Evolutionary conservation across 2,797 vertebrate species (phyloP).

Genomic region (Acrocephalus scirpaceus): DNA sequence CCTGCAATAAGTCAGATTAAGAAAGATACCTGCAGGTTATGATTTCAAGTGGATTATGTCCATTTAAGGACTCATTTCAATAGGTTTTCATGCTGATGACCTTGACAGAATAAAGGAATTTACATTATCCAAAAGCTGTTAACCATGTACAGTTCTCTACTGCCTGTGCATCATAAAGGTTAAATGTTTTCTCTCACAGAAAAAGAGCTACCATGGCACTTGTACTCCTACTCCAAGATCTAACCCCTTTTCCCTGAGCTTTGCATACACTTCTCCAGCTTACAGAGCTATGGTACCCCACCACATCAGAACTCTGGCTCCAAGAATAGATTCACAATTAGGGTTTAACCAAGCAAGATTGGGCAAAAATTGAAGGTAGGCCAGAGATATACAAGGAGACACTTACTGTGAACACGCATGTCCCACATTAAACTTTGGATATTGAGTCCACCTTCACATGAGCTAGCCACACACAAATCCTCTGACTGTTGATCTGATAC

Average conservation of each 20-base stretch:
- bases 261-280: background rate
- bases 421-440: background rate
- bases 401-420: background rate
- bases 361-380: background rate
- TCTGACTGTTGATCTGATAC: background rate
- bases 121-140: background rate
- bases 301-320: background rate
- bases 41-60: background rate
- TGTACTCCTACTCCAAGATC: background rate
- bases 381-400: background rate
- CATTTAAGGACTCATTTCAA: background rate
- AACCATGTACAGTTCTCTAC: background rate
- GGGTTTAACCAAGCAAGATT: background rate
- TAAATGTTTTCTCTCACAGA: background rate
- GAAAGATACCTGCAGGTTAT: conserved; percentile 21
- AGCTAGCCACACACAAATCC: background rate
- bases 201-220: background rate
- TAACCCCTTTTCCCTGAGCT: background rate
- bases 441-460: background rate
- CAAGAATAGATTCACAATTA: background rate
- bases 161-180: background rate
- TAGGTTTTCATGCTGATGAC: background rate
- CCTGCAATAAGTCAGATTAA: background rate
- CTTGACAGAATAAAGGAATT: background rate
- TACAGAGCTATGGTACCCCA: background rate